Conservation (phyloP, 2,797 vertebrate genomes). For the Lindbergichthys nudifrons region DNA sequence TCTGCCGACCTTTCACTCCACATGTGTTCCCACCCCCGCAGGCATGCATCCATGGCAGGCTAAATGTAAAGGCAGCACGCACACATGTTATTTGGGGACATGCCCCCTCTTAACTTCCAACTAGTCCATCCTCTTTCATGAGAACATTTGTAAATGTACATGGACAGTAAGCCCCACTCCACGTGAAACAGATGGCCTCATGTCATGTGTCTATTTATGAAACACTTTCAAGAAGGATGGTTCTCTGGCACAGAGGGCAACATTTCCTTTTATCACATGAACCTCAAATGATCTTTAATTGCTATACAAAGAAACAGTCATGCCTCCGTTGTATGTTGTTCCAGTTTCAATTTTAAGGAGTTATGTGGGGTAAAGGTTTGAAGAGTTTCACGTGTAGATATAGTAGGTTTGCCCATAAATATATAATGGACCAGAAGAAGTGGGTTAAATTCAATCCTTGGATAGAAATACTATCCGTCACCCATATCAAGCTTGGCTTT, state of each 20-base stretch:
- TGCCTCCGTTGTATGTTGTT: neutral
- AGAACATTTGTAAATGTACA: conserved; percentile 53
- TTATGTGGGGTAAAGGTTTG: neutral
- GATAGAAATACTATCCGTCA: conserved; percentile 30
- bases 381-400: neutral
- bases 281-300: neutral
- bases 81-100: conserved; percentile 22
- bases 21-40: conserved; percentile 44
- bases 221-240: conserved; percentile 1
- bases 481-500: conserved; percentile 21
- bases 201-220: conserved; percentile 43
- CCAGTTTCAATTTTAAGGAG: conserved; percentile 16
- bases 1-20: conserved; percentile 20
- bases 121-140: conserved; percentile 40
- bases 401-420: neutral
- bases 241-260: neutral
- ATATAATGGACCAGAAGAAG: neutral
- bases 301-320: neutral
- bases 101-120: conserved; percentile 12
- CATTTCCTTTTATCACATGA: conserved; percentile 1
- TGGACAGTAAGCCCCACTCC: conserved; percentile 52
- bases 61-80: conserved; percentile 39
- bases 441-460: conserved; percentile 2
- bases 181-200: conserved; percentile 60
- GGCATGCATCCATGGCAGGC: conserved; percentile 30